Conservation (phyloP, 2,113 vertebrate genomes). For the Delphinus delphis region DNA sequence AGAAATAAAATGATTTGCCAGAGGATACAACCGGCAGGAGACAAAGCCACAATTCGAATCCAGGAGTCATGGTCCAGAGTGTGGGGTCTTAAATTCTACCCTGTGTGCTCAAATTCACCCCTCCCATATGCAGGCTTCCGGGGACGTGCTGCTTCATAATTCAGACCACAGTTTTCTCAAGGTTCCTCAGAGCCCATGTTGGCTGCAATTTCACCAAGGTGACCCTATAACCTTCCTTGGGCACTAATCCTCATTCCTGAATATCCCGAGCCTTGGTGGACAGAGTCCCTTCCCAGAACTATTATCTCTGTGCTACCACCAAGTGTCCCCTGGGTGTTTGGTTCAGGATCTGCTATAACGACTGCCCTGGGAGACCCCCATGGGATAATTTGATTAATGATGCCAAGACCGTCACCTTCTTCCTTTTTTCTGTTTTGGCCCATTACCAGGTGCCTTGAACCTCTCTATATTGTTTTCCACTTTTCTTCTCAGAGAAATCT, state of each 20-base stretch:
- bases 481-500: neutral
- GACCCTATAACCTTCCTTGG: neutral
- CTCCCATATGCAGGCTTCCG: neutral
- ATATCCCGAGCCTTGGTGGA: neutral
- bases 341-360: neutral
- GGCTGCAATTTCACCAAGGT: neutral
- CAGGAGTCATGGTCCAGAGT: neutral
- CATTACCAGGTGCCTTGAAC: neutral
- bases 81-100: neutral
- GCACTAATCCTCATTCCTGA: neutral
- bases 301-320: neutral
- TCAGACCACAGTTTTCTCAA: neutral
- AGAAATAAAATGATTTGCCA: neutral
- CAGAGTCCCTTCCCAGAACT: neutral
- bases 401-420: neutral
- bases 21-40: neutral
- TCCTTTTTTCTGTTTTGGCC: neutral
- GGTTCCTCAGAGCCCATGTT: neutral
- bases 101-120: neutral
- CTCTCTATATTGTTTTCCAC: neutral
- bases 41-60: neutral
- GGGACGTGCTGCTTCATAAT: neutral
- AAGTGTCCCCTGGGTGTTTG: neutral
- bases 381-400: neutral
- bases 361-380: neutral